Evolutionary conservation across 2,888 invertebrate genomes (phyloP).

Genomic region (Nephrotoma flavescens): DNA sequence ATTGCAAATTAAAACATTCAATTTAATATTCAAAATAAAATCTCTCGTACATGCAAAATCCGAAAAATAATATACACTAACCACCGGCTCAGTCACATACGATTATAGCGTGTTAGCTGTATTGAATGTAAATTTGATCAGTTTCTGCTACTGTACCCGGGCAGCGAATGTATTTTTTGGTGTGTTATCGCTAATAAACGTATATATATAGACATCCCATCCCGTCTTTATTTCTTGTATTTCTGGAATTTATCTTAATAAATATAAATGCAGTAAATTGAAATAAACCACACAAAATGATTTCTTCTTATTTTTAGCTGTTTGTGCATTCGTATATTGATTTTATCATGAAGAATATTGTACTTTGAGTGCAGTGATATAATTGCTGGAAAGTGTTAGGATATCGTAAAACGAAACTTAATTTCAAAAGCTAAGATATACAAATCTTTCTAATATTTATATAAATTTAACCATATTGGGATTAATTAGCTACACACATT

Average conservation of each 20-base stretch:
- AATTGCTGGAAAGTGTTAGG: background rate
- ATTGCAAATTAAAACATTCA: constrained; percentile 5
- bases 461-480: too few relatives aligned
- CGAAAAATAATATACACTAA: background rate
- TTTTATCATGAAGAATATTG: background rate
- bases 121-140: background rate
- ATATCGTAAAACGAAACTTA: background rate
- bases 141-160: background rate
- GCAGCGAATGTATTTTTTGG: background rate
- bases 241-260: background rate
- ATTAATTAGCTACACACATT: too few relatives aligned
- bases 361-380: background rate
- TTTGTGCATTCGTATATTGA: background rate
- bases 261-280: background rate
- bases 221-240: background rate
- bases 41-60: background rate
- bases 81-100: background rate
- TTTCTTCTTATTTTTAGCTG: background rate
- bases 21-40: background rate
- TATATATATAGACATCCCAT: background rate
- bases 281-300: background rate
- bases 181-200: background rate
- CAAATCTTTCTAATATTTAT: too few relatives aligned
- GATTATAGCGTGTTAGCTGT: background rate
- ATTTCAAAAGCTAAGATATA: too few relatives aligned